Conservation (phyloP, 2,797 vertebrate genomes). For the Holocentrus rufus region DNA sequence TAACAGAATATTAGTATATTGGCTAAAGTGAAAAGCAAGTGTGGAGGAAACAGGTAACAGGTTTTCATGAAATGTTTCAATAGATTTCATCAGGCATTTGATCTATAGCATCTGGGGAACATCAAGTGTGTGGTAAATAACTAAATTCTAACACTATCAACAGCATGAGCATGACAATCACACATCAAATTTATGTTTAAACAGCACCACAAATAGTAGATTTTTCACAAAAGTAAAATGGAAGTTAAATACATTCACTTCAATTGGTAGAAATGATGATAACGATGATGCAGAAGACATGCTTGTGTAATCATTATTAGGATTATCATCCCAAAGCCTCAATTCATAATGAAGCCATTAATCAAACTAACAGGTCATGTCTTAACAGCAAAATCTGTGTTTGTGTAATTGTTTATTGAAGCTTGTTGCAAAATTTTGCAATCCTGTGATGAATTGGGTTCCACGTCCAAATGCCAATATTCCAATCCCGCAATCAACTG, state of each 20-base stretch:
- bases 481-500: conserved; percentile 61
- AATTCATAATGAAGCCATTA: conserved; percentile 56
- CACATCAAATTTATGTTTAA: conserved; percentile 13
- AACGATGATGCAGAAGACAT: conserved; percentile 17
- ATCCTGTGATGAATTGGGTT: conserved; percentile 61
- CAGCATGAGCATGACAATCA: not conserved
- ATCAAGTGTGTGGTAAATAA: conserved; percentile 13
- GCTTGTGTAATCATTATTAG: conserved; percentile 21
- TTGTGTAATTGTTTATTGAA: conserved; percentile 58
- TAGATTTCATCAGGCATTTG: conserved; percentile 11
- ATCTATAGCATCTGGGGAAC: not conserved
- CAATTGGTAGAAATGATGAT: conserved; percentile 41
- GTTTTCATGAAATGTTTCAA: conserved; percentile 10
- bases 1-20: not conserved
- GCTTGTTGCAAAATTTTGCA: conserved; percentile 47
- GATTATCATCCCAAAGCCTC: conserved; percentile 33
- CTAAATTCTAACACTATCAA: conserved; percentile 22
- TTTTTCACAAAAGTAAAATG: conserved; percentile 18
- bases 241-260: conserved; percentile 17
- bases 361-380: conserved; percentile 52
- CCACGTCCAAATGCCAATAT: conserved; percentile 64
- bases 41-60: not conserved
- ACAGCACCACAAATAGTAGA: conserved; percentile 5
- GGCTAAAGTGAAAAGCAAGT: not conserved
- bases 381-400: conserved; percentile 39